Evolutionary conservation across 2,888 invertebrate genomes (phyloP).

Genomic region (Allophyes oxyacanthae): DNA sequence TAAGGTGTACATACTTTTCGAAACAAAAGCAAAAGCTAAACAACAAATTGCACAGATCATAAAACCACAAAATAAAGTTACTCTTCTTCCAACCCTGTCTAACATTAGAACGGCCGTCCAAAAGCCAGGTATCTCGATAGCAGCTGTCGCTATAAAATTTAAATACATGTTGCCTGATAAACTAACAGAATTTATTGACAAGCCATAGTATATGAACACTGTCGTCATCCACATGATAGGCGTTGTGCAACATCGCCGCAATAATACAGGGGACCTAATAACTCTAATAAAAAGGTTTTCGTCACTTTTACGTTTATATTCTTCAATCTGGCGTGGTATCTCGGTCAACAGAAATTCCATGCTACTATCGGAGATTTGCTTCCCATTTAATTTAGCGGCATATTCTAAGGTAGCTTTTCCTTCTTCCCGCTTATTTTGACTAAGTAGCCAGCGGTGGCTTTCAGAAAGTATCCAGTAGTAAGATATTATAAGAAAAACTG

Average conservation of each 20-base stretch:
- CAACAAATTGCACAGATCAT: slow-evolving; percentile 86
- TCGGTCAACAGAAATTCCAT: slow-evolving; percentile 76
- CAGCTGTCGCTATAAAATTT: slow-evolving; percentile 91
- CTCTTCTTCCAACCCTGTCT: slow-evolving; percentile 89
- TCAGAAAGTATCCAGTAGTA: slow-evolving; percentile 92
- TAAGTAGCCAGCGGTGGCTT: slow-evolving; percentile 93
- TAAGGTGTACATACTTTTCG: slow-evolving; percentile 69
- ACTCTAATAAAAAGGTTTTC: slow-evolving; percentile 77
- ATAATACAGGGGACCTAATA: slow-evolving; percentile 86
- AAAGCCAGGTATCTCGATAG: slow-evolving; percentile 93
- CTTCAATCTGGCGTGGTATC: slow-evolving; percentile 66
- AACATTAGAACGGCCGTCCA: slow-evolving; percentile 90
- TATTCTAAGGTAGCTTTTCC: slow-evolving; percentile 90
- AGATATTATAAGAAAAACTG: slow-evolving; percentile 90
- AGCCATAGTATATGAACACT: slow-evolving; percentile 94
- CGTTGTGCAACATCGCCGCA: slow-evolving; percentile 90
- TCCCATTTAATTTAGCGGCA: slow-evolving; percentile 90
- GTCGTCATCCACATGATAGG: slow-evolving; percentile 94
- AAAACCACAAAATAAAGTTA: slow-evolving; percentile 77
- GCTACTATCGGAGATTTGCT: slow-evolving; percentile 82
- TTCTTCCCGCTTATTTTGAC: slow-evolving; percentile 90
- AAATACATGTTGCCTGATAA: slow-evolving; percentile 93
- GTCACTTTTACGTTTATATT: slow-evolving; percentile 51
- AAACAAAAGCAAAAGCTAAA: slow-evolving; percentile 85
- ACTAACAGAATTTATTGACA: slow-evolving; percentile 93